Evolutionary conservation across 2,888 invertebrate species (phyloP), one percentile per base, ranked within the genome.

Genomic region (Coenonympha arcania): DNA sequence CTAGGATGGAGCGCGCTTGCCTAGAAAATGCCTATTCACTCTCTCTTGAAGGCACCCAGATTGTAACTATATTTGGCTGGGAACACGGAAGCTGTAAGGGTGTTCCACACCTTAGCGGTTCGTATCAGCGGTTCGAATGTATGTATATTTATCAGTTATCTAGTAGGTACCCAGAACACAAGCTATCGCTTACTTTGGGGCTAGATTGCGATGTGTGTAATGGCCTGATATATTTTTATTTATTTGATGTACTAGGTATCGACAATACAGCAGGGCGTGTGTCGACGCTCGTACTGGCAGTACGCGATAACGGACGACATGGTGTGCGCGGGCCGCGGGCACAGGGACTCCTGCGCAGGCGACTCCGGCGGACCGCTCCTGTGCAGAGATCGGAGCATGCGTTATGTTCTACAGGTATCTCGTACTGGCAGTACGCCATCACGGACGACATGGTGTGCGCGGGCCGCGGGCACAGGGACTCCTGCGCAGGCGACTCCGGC

Each of bases 391-490:
- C 83, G 83, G 0, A 83, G 83, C 9, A 88, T 89, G 89, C 90
- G 61, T 86, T 95, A 67, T 90, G 91, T 76, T 52, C 67, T 86
- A 63, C 86, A 85, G 79, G 85, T 84, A n/a, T n/a, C 15, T 93
- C 95, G 0, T 97, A 98, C 74, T 90, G 92, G 63, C 93, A 94
- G 66, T 93, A 95, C 66, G 91, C 92, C 47, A 95, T 96, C 44
- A 94, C 94, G 0, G 89, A 91, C 52, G 94, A 95, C 74, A 97
- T 98, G 95, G 92, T 98, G 72, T 98, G 97, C 69, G 97, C 97
- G 4, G 97, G 97, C 0, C 90, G 92, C 3, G 96, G 96, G 1
- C 89, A 92, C 55, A 90, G 93, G 36, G 97, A 98, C 77, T 95
- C 96, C 0, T 97, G 97, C 73, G 95, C 95, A 0, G 97, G 97